Evolutionary conservation across 1,140 invertebrate genomes (phyloP), one percentile per base, ranked within the genome.

Genomic region (Leptinotarsa lineolata): DNA sequence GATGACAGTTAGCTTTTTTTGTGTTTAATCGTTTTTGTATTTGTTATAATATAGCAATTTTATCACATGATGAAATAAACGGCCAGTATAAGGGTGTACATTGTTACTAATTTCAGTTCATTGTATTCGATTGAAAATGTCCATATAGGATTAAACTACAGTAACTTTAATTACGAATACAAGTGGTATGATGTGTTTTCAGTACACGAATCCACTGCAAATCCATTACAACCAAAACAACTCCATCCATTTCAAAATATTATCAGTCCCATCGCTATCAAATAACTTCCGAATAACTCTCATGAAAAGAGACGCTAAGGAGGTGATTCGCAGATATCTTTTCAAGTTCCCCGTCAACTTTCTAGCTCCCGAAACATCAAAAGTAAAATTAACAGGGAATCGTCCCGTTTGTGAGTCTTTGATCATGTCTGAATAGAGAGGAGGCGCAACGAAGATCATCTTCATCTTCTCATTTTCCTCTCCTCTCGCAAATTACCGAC

Each of bases 331-430:
- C 74, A 72, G 76, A 77, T 74, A 79, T 79, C 76, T 79, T 79
- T 79, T 79, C 76, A 77, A 75, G 64, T 74, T 74, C 39, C 78
- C 68, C 74, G 76, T 77, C 74, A 79, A 79, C 73, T 79, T 77
- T 73, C 76, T 72, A 74, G 75, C 76, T 79, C 74, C 46, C 71
- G 66, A 75, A 72, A 79, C 78, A 79, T 79, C 78, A 79, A 79
- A 79, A 79, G 78, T 79, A 74, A 77, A 79, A 79, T 79, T 79
- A 79, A 75, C 78, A 70, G 76, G 77, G 75, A 78, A 79, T 79
- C 78, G 78, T 74, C 74, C 76, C 74, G 74, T 79, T 79, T 79
- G 76, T 75, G 69, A 48, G 70, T 77, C 77, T 79, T 79, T 79
- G 77, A 79, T 79, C 77, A 79, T 77, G 73, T 71, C 72, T 77